A percentile compares a stretch with the other conserved stretches of the same genome.
phyloP scores from a whole-genome alignment of 1,140 invertebrate species.

The Yoshiicerus persimilis region DNA sequence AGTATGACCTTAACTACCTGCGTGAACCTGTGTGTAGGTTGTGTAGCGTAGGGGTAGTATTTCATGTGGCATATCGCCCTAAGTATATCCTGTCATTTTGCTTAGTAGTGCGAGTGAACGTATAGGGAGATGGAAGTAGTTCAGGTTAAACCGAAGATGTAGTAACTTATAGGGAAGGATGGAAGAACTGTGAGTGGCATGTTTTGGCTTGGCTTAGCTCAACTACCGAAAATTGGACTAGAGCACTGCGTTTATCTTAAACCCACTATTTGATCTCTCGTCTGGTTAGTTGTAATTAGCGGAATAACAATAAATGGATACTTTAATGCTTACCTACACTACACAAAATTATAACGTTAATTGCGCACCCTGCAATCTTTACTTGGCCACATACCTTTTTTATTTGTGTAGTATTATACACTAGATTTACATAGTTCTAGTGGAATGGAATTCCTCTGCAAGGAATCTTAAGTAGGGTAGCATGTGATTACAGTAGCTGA shows the following conservation, averaged over 20 bases:
- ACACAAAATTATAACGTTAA: background rate
- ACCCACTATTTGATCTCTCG: background rate
- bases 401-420: background rate
- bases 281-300: conserved; percentile 13
- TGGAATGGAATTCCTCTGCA: background rate
- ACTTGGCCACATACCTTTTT: background rate
- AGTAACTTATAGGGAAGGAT: too few relatives aligned
- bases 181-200: background rate
- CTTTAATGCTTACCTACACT: conserved; percentile 5
- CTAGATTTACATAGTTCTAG: background rate
- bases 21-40: background rate
- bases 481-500: background rate
- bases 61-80: background rate
- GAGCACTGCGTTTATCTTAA: background rate
- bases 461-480: background rate
- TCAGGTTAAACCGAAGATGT: too few relatives aligned
- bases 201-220: background rate
- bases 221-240: conserved; percentile 5
- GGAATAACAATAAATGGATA: conserved; percentile 6
- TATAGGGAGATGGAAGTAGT: too few relatives aligned
- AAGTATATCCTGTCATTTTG: too few relatives aligned
- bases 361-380: background rate
- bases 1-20: background rate
- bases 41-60: background rate
- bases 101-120: too few relatives aligned